Base-by-base conservation (phyloP, 2,888 invertebrate species). In the Saturnia pavonia region DNA sequence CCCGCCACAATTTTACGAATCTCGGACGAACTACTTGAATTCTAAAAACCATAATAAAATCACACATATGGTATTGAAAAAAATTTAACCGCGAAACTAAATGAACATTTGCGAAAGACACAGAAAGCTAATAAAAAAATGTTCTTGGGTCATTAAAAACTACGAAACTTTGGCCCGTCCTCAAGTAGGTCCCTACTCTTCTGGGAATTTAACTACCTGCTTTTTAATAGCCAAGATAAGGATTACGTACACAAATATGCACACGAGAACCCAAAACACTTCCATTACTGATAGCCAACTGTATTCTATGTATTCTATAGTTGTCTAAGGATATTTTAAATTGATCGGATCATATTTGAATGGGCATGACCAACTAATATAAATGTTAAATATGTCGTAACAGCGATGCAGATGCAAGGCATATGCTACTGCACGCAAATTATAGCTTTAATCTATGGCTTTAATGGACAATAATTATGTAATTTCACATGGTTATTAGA, bases 161-260 rank as follows among this genome's bases (percentile, higher is more conserved):
- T 65, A 63, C 68, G 43, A 68, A 63, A 48, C 79, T 75, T 76
- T 78, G 78, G 74, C 78, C 78, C 80, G 78, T 78, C 81, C 82
- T 88, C 86, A 80, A 88, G 87, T 85, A 85, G 12, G 84, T 82
- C 81, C 85, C 78, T 79, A 84, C 79, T 75, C 77, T 91, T 89
- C 90, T 86, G 85, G 84, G 92, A 91, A 92, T 86, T 84, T 85
- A 86, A 87, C 92, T 93, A 92, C 93, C 93, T 93, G 93, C 88
- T 90, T 88, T 91, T 14, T 60, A 89, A 88, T 88, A 87, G 83
- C 77, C 67, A 75, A 87, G 87, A 90, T 89, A 88, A 86, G 85
- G 83, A 81, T 82, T 83, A n/a, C n/a, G n/a, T n/a, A 80, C 80
- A 85, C 86, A 88, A 88, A 87, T 87, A 88, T 87, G 85, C 76